These are phyloP conservation scores for Aphyosemion australe DNA, from an alignment of 2,113 vertebrate genomes.

Conservation along the genomic window DNA sequence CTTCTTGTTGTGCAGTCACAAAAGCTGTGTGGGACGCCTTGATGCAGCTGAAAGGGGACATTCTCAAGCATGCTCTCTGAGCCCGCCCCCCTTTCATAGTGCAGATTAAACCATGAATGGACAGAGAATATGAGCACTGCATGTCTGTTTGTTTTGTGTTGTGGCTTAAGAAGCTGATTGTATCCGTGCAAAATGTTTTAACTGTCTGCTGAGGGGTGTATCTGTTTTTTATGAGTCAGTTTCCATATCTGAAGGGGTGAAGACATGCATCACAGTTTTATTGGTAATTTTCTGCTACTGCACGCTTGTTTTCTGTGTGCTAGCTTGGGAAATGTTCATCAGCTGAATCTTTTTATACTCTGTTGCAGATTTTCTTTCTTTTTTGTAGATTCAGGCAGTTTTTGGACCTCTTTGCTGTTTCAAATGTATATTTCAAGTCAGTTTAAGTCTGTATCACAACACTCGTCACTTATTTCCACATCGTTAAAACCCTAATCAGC, in stretches of 20 bases:
- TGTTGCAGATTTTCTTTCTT: background rate
- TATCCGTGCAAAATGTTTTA: slow-evolving; percentile 7
- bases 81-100: slow-evolving; percentile 43
- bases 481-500: too few relatives aligned
- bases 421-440: background rate
- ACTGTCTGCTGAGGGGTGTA: slow-evolving; percentile 38
- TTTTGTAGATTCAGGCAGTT: background rate
- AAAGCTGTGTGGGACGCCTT: slow-evolving; percentile 63
- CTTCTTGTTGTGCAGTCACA: slow-evolving; percentile 68
- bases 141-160: slow-evolving; percentile 57
- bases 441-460: background rate
- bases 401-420: background rate
- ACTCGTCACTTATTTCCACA: background rate
- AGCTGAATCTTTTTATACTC: slow-evolving; percentile 1
- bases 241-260: slow-evolving; percentile 16
- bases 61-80: slow-evolving; percentile 71
- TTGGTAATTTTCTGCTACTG: slow-evolving; percentile 37
- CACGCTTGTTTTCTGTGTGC: slow-evolving; percentile 30
- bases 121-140: slow-evolving; percentile 46
- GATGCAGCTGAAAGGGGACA: slow-evolving; percentile 64
- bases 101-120: slow-evolving; percentile 46
- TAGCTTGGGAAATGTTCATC: slow-evolving; percentile 10
- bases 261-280: slow-evolving; percentile 26
- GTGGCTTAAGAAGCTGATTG: slow-evolving; percentile 49
- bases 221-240: slow-evolving; percentile 15